Percentiles rank a stretch among this genome's conserved stretches.
Conservation (phyloP, 2,113 vertebrate species). For the Trematomus loennbergii region DNA sequence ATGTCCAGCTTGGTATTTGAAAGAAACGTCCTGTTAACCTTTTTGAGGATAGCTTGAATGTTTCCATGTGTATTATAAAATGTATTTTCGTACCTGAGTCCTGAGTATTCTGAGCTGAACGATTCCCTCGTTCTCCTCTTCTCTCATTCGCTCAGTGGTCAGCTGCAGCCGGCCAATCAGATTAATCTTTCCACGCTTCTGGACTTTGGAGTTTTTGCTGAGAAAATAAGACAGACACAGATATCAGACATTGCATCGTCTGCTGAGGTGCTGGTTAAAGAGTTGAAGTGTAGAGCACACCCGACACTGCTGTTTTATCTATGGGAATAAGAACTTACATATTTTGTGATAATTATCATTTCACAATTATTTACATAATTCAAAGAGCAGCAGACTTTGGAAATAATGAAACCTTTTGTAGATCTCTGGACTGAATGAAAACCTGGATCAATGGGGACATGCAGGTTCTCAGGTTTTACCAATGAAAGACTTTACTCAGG, state of each 20-base stretch:
- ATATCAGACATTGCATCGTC: not conserved
- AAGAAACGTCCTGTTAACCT: too few relatives aligned
- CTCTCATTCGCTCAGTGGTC: constrained; percentile 97
- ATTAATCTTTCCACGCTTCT: constrained; percentile 98
- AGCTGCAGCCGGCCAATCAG: constrained; percentile 96
- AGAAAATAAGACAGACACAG: constrained; percentile 4
- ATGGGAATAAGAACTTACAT: not conserved
- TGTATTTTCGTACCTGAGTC: constrained; percentile 89
- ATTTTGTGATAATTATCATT: not conserved
- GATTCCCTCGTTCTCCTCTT: constrained; percentile 98
- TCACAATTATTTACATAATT: not conserved
- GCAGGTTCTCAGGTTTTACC: not conserved
- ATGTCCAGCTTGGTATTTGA: too few relatives aligned
- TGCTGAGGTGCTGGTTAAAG: not conserved
- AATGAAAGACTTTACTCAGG: not conserved
- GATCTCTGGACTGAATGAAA: not conserved
- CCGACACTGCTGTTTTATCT: not conserved
- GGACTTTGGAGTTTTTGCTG: constrained; percentile 98
- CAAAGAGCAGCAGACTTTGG: not conserved
- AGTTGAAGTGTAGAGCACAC: not conserved
- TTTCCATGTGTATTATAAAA: not conserved
- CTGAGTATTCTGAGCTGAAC: constrained; percentile 97
- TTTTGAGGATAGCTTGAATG: not conserved
- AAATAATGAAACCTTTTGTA: not conserved
- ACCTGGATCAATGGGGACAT: not conserved